Conservation (phyloP, 2,797 vertebrate species). For the Parauchenoglanis punctatus region DNA sequence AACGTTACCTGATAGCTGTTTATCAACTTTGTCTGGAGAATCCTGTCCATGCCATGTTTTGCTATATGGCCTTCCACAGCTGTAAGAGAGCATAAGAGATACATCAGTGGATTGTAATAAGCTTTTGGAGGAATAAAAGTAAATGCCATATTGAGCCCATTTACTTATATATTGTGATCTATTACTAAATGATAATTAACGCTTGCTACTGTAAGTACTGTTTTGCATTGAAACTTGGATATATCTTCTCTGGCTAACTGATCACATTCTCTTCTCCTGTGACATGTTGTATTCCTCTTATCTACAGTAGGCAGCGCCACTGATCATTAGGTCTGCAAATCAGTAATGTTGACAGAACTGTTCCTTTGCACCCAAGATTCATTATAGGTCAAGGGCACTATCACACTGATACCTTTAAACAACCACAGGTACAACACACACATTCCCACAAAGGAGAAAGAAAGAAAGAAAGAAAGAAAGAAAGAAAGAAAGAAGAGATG, state of each 20-base stretch:
- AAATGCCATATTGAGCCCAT: neutral
- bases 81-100: conserved; percentile 55
- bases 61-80: conserved; percentile 90
- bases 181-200: neutral
- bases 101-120: neutral
- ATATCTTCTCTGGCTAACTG: neutral
- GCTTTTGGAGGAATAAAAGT: neutral
- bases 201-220: neutral
- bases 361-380: conserved; percentile 6
- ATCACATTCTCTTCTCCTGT: neutral
- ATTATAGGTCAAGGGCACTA: conserved; percentile 23
- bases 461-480: neutral
- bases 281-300: neutral
- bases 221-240: neutral
- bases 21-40: conserved; percentile 78
- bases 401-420: neutral
- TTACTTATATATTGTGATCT: neutral
- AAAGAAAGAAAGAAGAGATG: neutral
- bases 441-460: neutral
- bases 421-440: neutral
- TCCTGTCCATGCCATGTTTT: conserved; percentile 79
- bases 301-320: neutral
- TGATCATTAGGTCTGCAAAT: conserved; percentile 26
- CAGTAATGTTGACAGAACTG: conserved; percentile 27
- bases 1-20: conserved; percentile 80